Evolutionary conservation across 2,113 vertebrate genomes (phyloP).

Genomic region (Empidonax alnorum): DNA sequence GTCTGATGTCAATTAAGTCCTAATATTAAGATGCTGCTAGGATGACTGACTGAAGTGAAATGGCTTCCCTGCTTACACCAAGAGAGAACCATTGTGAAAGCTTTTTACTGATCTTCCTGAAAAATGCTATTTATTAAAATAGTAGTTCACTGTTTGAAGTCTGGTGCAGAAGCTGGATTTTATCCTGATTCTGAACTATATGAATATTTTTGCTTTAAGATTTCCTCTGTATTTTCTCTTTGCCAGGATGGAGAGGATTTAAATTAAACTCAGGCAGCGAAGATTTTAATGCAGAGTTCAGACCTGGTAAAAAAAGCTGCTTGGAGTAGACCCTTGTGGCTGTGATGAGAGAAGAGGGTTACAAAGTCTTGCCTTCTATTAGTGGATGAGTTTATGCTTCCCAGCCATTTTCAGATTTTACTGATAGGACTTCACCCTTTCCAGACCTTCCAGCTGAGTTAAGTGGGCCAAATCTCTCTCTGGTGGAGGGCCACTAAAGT

Average conservation of each 20-base stretch:
- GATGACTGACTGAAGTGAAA: not conserved
- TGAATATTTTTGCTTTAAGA: not conserved
- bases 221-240: constrained; percentile 21
- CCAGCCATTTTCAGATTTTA: not conserved
- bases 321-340: not conserved
- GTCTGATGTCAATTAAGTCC: not conserved
- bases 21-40: not conserved
- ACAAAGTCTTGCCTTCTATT: not conserved
- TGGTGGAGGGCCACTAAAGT: not conserved
- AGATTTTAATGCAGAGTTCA: not conserved
- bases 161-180: not conserved
- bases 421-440: not conserved
- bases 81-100: not conserved
- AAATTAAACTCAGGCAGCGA: not conserved
- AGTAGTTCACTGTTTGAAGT: constrained; percentile 6
- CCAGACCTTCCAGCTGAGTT: not conserved
- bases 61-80: not conserved
- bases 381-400: not conserved
- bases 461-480: not conserved
- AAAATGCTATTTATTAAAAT: constrained; percentile 20
- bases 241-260: not conserved
- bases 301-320: not conserved
- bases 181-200: not conserved
- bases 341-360: not conserved
- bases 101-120: not conserved